These are phyloP conservation scores for Eledona agricola DNA, from an alignment of 2,888 invertebrate species.

Conservation along the genomic window DNA sequence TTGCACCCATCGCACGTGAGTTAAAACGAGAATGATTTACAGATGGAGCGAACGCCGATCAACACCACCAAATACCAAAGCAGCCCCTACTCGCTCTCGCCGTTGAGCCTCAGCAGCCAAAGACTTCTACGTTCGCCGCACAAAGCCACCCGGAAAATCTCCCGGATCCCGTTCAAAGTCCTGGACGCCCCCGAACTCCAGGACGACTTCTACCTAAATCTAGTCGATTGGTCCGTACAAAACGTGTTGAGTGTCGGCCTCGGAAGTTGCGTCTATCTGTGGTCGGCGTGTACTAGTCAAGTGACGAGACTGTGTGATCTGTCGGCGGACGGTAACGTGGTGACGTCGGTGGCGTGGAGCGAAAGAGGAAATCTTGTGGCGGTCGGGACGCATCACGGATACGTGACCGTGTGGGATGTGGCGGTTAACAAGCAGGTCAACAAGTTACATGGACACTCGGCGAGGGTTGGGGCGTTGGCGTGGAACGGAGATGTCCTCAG, in stretches of 20 bases:
- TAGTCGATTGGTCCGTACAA: constrained; percentile 99
- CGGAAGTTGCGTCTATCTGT: constrained; percentile 96
- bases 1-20: neutral
- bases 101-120: constrained; percentile 95
- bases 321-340: constrained; percentile 90
- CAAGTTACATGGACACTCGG: constrained; percentile 90
- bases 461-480: constrained; percentile 91
- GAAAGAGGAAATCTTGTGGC: constrained; percentile 96
- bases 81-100: constrained; percentile 91
- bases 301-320: constrained; percentile 96
- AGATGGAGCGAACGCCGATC: constrained; percentile 8
- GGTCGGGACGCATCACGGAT: constrained; percentile 97
- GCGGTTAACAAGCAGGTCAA: constrained; percentile 92
- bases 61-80: constrained; percentile 74
- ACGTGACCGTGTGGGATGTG: constrained; percentile 98
- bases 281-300: constrained; percentile 99
- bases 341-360: constrained; percentile 99
- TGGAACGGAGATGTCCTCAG: constrained; percentile 98
- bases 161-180: constrained; percentile 97
- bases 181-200: constrained; percentile 96
- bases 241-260: constrained; percentile 98
- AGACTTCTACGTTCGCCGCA: constrained; percentile 92
- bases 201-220: constrained; percentile 98
- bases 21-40: no score
- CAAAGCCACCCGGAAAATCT: constrained; percentile 98